Percentiles rank a stretch among this genome's conserved stretches.
Evolutionary conservation across 1,140 invertebrate genomes (phyloP).

Genomic region (Portunus trituberculatus): DNA sequence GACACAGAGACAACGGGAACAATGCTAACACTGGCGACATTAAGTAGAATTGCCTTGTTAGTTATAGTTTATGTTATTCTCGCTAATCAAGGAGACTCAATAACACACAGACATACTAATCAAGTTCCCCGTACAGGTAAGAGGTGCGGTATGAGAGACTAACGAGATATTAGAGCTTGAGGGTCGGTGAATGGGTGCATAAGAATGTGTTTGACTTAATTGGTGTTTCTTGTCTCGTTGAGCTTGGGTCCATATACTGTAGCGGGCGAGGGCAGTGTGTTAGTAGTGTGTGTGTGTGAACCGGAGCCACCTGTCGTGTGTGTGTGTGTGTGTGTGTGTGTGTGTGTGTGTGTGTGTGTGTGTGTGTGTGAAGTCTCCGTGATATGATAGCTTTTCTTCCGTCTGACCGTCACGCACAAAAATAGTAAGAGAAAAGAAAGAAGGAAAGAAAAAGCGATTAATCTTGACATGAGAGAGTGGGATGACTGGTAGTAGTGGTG

Average conservation of each 20-base stretch:
- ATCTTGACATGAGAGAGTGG: background rate
- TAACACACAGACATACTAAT: background rate
- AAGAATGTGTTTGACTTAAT: background rate
- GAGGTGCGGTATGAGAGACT: background rate
- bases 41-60: background rate
- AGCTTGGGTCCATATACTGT: background rate
- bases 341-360: conserved; percentile 17
- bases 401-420: no score
- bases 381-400: background rate
- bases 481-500: no score
- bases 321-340: conserved; percentile 17
- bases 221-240: background rate
- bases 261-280: background rate
- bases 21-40: no score
- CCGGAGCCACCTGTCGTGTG: background rate
- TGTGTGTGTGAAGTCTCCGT: background rate
- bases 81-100: background rate
- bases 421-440: no score
- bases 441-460: background rate
- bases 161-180: background rate
- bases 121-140: background rate
- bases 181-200: background rate
- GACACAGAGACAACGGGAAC: background rate
- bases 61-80: no score
- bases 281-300: conserved; percentile 8